These are phyloP conservation scores for Notarius lentiginosus DNA, from an alignment of 2,113 vertebrate species.

Conservation along the genomic window DNA sequence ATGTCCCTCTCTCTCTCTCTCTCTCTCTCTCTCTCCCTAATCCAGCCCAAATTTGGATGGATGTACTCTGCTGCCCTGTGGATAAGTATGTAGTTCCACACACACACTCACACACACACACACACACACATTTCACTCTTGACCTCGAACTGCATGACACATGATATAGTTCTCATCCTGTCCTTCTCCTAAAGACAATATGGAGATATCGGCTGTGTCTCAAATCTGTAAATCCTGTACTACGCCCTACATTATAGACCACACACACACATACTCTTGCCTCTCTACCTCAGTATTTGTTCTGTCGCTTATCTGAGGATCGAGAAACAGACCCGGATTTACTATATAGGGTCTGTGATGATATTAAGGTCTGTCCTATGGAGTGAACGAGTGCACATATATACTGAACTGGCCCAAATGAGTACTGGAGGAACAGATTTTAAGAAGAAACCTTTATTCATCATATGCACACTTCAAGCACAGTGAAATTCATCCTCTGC, in stretches of 20 bases:
- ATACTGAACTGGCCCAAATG: neutral
- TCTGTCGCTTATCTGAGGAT: neutral
- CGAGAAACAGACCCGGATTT: neutral
- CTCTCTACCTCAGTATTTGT: neutral
- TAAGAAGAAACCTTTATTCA: neutral
- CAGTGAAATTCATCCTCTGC: too few species aligned
- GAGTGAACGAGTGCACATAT: neutral
- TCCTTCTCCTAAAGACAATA: neutral
- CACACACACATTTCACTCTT: neutral
- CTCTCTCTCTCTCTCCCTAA: neutral
- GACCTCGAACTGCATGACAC: neutral
- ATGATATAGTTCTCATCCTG: neutral
- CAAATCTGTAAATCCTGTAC: neutral
- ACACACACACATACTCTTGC: neutral
- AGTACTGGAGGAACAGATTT: neutral
- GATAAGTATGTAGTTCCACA: slow-evolving; percentile 4
- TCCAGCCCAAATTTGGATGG: slow-evolving; percentile 37
- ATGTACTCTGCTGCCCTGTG: slow-evolving; percentile 17
- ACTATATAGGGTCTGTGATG: neutral
- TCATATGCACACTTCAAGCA: too few species aligned
- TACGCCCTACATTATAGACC: neutral
- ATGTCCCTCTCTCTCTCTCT: neutral
- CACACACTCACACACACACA: slow-evolving; percentile 19
- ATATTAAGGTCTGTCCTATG: neutral
- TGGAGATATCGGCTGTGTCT: neutral